A percentile compares a stretch with the other conserved stretches of the same genome.
Evolutionary conservation across 2,797 vertebrate genomes (phyloP).

Genomic region (Mus caroli): DNA sequence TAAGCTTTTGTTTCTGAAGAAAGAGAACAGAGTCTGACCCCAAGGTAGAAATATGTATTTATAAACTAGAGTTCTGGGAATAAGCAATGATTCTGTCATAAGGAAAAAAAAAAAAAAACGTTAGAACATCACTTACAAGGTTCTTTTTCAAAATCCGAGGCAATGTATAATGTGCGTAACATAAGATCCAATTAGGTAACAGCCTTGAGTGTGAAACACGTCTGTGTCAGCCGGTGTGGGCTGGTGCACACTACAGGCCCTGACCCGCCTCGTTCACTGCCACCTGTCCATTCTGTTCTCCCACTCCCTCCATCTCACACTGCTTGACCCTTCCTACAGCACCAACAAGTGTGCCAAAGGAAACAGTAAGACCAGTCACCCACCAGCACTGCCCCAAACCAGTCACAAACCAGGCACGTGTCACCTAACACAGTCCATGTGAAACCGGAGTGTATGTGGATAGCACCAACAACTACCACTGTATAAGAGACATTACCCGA

Average conservation of each 20-base stretch:
- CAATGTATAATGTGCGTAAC: neutral
- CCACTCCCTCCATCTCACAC: neutral
- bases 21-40: constrained; percentile 46
- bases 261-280: neutral
- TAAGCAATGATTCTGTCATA: constrained; percentile 52
- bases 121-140: constrained; percentile 35
- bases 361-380: neutral
- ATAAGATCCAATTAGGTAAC: constrained; percentile 19
- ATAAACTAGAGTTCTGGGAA: constrained; percentile 61
- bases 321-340: neutral
- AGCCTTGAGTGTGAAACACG: neutral
- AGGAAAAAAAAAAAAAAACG: constrained; percentile 3
- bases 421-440: neutral
- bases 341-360: neutral
- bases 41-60: constrained; percentile 61
- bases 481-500: neutral
- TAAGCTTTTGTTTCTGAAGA: constrained; percentile 64
- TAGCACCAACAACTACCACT: neutral
- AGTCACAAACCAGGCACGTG: neutral
- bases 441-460: neutral
- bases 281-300: neutral
- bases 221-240: neutral
- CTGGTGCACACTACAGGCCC: neutral
- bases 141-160: constrained; percentile 43
- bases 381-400: neutral